Conservation (phyloP, 2,888 invertebrate genomes). For the Lochmaea crataegi region DNA sequence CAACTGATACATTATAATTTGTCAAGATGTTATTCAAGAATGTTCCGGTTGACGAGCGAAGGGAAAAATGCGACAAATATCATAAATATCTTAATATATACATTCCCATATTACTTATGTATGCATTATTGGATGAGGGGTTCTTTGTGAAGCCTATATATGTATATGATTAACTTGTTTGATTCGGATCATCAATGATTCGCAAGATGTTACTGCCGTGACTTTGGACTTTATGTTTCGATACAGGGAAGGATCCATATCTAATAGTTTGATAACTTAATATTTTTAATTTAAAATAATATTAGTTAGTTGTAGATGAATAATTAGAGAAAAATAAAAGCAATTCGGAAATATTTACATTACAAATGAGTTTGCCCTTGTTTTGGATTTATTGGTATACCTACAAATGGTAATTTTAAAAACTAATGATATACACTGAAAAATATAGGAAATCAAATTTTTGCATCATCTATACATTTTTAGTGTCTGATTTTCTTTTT, state of each 20-base stretch:
- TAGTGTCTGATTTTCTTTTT: no score
- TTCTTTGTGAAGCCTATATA: constrained; percentile 48
- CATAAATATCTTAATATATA: constrained; percentile 45
- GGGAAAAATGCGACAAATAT: constrained; percentile 39
- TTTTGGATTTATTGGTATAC: no score
- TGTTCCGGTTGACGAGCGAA: constrained; percentile 17
- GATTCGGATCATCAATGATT: constrained; percentile 52
- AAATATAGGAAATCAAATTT: no score
- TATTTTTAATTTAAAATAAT: neutral
- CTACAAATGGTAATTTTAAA: no score
- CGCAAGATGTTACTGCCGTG: constrained; percentile 47
- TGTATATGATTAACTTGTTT: constrained; percentile 57
- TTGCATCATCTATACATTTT: no score
- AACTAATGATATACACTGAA: no score
- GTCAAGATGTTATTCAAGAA: constrained; percentile 30
- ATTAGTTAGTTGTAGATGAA: no score
- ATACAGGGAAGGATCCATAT: constrained; percentile 25
- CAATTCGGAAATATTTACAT: no score
- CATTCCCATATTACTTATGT: constrained; percentile 44
- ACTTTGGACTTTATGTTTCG: constrained; percentile 17
- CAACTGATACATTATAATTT: constrained; percentile 25
- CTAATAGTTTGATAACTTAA: neutral
- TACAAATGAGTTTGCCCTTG: no score
- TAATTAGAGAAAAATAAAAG: no score
- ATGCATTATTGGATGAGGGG: constrained; percentile 52